Percentiles rank a stretch among this genome's conserved stretches.
These are phyloP conservation scores for Macquaria australasica DNA, from an alignment of 2,113 vertebrate genomes.

Conservation along the genomic window DNA sequence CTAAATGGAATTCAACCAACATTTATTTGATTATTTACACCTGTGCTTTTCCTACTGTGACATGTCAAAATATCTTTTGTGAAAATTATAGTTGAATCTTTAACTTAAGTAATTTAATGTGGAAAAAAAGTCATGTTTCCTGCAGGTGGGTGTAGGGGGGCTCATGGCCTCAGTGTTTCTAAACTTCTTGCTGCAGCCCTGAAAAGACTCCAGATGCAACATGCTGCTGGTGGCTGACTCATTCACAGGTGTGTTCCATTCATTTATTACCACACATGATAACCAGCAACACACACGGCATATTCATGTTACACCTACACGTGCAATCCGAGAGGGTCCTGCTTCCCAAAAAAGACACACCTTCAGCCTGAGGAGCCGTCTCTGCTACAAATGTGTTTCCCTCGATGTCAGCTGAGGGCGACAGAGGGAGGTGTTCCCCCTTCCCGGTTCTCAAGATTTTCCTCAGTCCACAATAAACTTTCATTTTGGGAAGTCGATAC, in stretches of 20 bases:
- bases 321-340: not conserved
- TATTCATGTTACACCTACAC: not conserved
- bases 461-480: conserved; percentile 77
- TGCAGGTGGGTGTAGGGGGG: not conserved
- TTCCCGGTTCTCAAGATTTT: conserved; percentile 62
- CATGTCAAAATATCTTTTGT: not conserved
- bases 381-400: conserved; percentile 53
- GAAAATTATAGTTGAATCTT: not conserved
- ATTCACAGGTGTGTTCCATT: not conserved
- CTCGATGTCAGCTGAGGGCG: conserved; percentile 83
- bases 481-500: conserved; percentile 74
- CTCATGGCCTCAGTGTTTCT: not conserved
- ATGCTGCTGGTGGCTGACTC: not conserved
- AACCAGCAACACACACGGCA: not conserved
- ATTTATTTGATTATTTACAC: not conserved
- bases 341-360: conserved; percentile 38
- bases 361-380: conserved; percentile 31
- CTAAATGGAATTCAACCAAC: not conserved
- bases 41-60: not conserved
- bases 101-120: not conserved
- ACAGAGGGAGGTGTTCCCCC: conserved; percentile 81
- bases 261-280: not conserved
- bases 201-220: not conserved
- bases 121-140: not conserved
- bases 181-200: conserved; percentile 5